Conservation (phyloP, 2,797 vertebrate species). For the Etheostoma nigrum region DNA sequence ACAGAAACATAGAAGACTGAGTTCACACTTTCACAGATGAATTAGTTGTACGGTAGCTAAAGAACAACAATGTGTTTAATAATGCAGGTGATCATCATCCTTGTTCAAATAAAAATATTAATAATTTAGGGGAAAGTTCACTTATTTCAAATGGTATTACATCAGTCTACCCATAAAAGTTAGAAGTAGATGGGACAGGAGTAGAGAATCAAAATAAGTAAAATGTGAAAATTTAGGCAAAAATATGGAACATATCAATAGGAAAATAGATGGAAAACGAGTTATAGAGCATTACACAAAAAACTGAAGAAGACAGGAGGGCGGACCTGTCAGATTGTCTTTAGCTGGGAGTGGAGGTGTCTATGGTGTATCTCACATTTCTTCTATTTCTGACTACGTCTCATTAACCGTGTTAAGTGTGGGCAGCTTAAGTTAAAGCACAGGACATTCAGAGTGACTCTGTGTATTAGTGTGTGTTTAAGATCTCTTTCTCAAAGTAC, state of each 20-base stretch:
- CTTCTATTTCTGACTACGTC: slow-evolving; percentile 40
- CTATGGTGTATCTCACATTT: slow-evolving; percentile 45
- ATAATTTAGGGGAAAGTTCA: too few relatives aligned
- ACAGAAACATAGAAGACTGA: neutral
- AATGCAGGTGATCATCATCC: too few relatives aligned
- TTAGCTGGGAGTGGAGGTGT: slow-evolving; percentile 35
- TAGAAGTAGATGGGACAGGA: neutral
- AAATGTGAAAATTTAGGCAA: neutral
- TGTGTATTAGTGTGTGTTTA: neutral
- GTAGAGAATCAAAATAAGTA: neutral
- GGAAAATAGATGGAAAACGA: neutral
- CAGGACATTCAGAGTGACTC: slow-evolving; percentile 30
- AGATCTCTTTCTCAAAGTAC: slow-evolving; percentile 15
- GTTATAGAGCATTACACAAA: neutral
- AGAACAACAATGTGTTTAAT: neutral
- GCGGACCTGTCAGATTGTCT: slow-evolving; percentile 17
- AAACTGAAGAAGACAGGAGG: neutral
- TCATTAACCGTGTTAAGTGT: slow-evolving; percentile 51
- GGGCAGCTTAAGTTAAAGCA: slow-evolving; percentile 29
- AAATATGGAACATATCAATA: neutral
- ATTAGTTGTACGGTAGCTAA: neutral
- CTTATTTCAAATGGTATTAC: too few relatives aligned
- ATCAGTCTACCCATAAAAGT: too few relatives aligned
- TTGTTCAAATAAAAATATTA: too few relatives aligned
- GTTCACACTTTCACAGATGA: neutral